Base-by-base conservation (phyloP, 1,140 invertebrate genomes). In the Trachelipus rathkii region DNA sequence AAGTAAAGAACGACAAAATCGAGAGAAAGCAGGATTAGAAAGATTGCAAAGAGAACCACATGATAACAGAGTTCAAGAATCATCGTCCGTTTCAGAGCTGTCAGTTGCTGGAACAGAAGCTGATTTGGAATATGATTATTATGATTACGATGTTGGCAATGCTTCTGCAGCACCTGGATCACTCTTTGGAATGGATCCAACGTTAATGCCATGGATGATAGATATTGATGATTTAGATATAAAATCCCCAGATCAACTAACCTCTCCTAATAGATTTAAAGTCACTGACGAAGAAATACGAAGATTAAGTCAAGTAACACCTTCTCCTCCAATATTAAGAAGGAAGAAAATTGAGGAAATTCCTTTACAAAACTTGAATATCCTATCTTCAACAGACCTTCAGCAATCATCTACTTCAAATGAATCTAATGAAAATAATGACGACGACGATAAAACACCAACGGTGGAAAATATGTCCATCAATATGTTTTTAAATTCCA, bases 101-200 rank as follows among this genome's bases (percentile, higher is more conserved):
- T 93, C 92, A 68, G 84, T 93, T n/a, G 88, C 88, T 0, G 90
- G 88, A 24, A 88, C 88, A 66, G 91, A 91, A 60, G 87, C 87
- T 6, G 93, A 94, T 82, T 86, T 94, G 74, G 92, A 95, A 84
- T 86, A 94, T 53, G 93, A 95, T 83, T 95, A 95, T 82, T 95
- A 95, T 82, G 93, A 95, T 84, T 95, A 95, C 81, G 92, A 94
- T 84, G 89, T 91, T 69, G 91, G 90, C 77, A 89, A 89, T 84
- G 89, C 91, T 73, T 91, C 91, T 69, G 91, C 92, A 5, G 91
- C 90, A n/a, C 92, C 92, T 2, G 93, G 93, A 21, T 91, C 90
- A 0, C 92, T 92, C 82, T 85, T 93, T 73, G 92, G 92, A 5
- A 93, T 94, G 92, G 93, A 94, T 85, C 92, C 93, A 0, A 92